These are phyloP conservation scores for Loxodonta africana DNA, from an alignment of 2,113 vertebrate genomes.

Conservation along the genomic window DNA sequence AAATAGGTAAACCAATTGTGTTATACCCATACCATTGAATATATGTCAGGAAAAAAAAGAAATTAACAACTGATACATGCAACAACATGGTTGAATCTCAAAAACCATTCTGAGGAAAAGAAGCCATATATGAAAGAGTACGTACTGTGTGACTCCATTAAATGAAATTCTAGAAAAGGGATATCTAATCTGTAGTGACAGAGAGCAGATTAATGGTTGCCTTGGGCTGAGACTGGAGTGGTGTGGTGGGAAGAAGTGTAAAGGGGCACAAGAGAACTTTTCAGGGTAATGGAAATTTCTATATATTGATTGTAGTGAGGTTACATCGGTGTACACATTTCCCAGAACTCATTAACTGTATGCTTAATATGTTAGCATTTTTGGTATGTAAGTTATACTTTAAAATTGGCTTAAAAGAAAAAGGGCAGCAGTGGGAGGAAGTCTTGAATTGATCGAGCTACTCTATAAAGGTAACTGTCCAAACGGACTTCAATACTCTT, in stretches of 20 bases:
- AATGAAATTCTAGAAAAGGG: neutral
- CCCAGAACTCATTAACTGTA: neutral
- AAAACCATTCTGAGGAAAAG: too few species aligned
- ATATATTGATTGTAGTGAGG: neutral
- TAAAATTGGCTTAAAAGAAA: neutral
- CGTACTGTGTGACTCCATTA: neutral
- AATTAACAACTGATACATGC: too few species aligned
- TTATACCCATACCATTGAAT: neutral
- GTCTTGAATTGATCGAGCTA: neutral
- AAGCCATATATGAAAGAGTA: too few species aligned
- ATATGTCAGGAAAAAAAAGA: too few species aligned
- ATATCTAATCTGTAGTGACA: neutral
- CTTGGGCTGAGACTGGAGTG: neutral
- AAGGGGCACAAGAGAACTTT: neutral
- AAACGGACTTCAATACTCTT: neutral
- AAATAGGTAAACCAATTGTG: neutral
- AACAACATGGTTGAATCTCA: too few species aligned
- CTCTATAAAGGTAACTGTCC: neutral
- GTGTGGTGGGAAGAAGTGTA: neutral
- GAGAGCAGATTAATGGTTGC: neutral
- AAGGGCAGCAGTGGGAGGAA: neutral
- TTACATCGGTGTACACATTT: neutral
- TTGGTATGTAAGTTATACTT: conserved; percentile 7
- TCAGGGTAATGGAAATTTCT: neutral
- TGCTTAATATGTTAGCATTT: neutral